Evolutionary conservation across 2,113 vertebrate species (phyloP), one percentile per base, ranked within the genome.

Genomic region (Eulemur macaco): DNA sequence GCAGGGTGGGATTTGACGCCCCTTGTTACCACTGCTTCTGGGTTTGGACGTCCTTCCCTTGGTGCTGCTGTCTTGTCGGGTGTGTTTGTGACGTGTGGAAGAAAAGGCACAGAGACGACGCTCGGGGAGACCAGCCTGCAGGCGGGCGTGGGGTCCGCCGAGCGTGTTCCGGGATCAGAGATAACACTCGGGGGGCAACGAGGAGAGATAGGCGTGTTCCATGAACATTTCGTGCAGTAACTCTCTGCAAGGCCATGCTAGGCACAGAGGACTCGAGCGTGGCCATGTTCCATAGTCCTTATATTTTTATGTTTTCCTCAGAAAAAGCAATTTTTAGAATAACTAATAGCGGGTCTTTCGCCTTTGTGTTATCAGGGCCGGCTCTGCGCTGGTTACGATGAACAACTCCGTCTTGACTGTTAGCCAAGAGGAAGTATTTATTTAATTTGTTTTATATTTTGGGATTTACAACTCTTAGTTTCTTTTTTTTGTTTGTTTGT

Each of bases 181-280:
- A 29, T 4, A 3, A 17, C 17, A 15, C 2, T 3, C n/a, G 27
- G 8, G 14, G 3, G 12, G 37, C 21, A 29, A 34, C 25, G 17
- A 31, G 10, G 45, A 60, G n/a, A 60, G 6, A 50, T 15, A 18
- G 1, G 18, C 25, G 17, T 25, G 13, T 13, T 66, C 76, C 7
- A 5, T 52, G 25, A 6, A 17, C 21, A 2, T 74, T 42, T 29
- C 9, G 5, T 9, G 0, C 29, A 27, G 34, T 37, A 73, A 31
- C 68, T 20, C 3, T 47, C 34, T 64, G 13, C 25, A 66, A 4
- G 25, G 5, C 8, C 47, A 12, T 14, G 11, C 78, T 68, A 8
- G 69, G 50, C 77, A 25, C n/a, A 17, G 20, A 1, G 31, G 13
- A 17, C 12, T 0, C 7, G 0, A 1, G 20, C 13, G 0, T 3